Base-by-base conservation (phyloP, 2,888 invertebrate genomes). In the Drosophila vallismaia region DNA sequence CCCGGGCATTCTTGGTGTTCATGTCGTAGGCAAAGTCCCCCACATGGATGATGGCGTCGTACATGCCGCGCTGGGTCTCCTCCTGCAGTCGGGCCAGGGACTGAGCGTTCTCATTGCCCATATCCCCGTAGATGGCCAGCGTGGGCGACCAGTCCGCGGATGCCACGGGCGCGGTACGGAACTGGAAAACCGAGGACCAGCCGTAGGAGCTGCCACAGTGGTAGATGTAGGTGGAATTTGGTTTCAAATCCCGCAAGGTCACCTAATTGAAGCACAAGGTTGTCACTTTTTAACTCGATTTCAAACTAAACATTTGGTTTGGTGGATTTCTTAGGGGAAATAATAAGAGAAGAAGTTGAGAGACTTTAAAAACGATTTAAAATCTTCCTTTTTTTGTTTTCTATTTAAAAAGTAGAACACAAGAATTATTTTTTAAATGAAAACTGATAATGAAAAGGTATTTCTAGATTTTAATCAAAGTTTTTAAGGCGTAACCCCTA, bases 21-120 rank as follows among this genome's bases (percentile, higher is more conserved):
- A 98, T 96, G 92, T 98, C 97, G 91, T 98, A 98, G 0, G 98
- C 98, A 92, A 98, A 97, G 93, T 98, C 98, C 0, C 98, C 98
- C 42, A 98, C 96, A 92, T 98, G 98, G 57, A 98, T 93, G 55
- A 97, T 94, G 62, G 96, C 94, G 93, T 98, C 97, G 91, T 97
- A 98, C 89, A 95, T 92, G 14, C 94, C 95, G 38, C 94, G 93
- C 88, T 97, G 95, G 0, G 96, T 94, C 88, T 98, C 98, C 86
- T 95, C 93, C 92, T 98, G 97, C 7, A 99, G 92, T 75, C 96
- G 93, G 0, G 95, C 94, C 66, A 99, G 92, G 0, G 98, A 97
- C 92, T 94, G 92, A 0, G 98, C 97, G 92, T 98, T 98, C 83
- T 95, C 95, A 89, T 96, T 96, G 29, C 99, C 99, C 96, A 99